Evolutionary conservation across 2,797 vertebrate genomes (phyloP).

Genomic region (Anguilla pacifica): DNA sequence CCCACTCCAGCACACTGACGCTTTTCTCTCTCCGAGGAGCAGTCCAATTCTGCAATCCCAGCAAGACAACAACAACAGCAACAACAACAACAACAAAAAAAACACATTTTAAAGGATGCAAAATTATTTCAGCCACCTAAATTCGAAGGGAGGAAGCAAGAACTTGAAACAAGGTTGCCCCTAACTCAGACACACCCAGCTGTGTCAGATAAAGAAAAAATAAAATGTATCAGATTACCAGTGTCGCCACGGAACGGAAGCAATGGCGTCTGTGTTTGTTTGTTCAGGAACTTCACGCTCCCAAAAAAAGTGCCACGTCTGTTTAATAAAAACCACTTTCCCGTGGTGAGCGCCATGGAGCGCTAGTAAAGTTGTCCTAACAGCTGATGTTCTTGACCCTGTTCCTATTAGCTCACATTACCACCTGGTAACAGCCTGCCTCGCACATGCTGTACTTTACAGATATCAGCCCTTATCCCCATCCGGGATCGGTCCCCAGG

Average conservation of each 20-base stretch:
- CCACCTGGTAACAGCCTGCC: conserved; percentile 81
- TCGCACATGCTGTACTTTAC: conserved; percentile 87
- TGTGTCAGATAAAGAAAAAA: not conserved
- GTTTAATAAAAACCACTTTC: conserved; percentile 62
- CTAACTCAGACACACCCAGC: not conserved
- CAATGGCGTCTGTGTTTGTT: not conserved
- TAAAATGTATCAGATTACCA: conserved; percentile 31
- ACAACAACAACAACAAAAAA: not conserved
- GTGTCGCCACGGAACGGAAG: not conserved
- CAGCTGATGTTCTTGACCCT: conserved; percentile 79
- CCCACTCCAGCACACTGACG: conserved; percentile 67
- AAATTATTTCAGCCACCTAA: not conserved
- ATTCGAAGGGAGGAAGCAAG: conserved; percentile 9
- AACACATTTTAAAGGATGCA: not conserved
- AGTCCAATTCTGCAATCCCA: conserved; percentile 5
- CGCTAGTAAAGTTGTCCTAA: conserved; percentile 64
- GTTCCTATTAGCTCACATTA: conserved; percentile 81
- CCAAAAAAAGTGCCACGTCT: conserved; percentile 45
- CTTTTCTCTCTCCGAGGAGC: conserved; percentile 54
- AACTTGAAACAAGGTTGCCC: not conserved
- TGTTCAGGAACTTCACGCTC: conserved; percentile 43
- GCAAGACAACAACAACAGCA: conserved; percentile 7
- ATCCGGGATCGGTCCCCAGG: conserved; percentile 96
- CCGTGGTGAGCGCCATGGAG: conserved; percentile 51
- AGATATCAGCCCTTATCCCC: conserved; percentile 92